Evolutionary conservation across 2,113 vertebrate species (phyloP), one percentile per base, ranked within the genome.

Genomic region (Phalacrocorax carbo): DNA sequence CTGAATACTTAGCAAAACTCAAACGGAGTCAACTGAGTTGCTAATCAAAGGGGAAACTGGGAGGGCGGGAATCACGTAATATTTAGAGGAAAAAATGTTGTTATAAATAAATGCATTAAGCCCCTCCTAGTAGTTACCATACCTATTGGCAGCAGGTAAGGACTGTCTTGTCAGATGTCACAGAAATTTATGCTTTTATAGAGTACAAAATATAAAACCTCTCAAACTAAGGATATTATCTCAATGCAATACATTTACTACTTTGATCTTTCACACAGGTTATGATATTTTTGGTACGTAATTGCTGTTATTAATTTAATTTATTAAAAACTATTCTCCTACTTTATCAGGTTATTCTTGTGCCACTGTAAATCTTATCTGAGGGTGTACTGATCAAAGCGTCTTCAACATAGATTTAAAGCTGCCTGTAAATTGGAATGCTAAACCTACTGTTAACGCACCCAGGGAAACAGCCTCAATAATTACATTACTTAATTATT

Each of bases 401-500:
- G 54, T 46, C 51, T 86, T 55, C n/a, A 68, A 38, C 42, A 30
- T 4, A 73, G 76, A 84, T 66, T 81, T 78, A 86, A 30, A 77
- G 44, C 34, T 61, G 36, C 8, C 72, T 91, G 57, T 29, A 92
- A 85, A 89, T 8, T 71, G 61, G 48, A 95, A 96, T 54, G n/a
- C 51, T 69, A 87, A 69, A 64, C 8, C 57, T 82, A 40, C 73
- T 76, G 48, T 54, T 87, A 82, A 75, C 5, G 9, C 52, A 86
- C 19, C 14, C 15, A 80, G 46, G 51, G 57, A 80, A 92, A 91
- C 11, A 79, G 66, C 72, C 54, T 92, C 21, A 22, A 82, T 75
- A 90, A 95, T 58, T 62, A 73, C 8, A 71, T 86, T 75, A 58
- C 36, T 81, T 81, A 92, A 88, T 91, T 84, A 94, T 83, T 93